Evolutionary conservation across 2,113 vertebrate genomes (phyloP), one percentile per base, ranked within the genome.

Genomic region (Lethenteron reissneri): DNA sequence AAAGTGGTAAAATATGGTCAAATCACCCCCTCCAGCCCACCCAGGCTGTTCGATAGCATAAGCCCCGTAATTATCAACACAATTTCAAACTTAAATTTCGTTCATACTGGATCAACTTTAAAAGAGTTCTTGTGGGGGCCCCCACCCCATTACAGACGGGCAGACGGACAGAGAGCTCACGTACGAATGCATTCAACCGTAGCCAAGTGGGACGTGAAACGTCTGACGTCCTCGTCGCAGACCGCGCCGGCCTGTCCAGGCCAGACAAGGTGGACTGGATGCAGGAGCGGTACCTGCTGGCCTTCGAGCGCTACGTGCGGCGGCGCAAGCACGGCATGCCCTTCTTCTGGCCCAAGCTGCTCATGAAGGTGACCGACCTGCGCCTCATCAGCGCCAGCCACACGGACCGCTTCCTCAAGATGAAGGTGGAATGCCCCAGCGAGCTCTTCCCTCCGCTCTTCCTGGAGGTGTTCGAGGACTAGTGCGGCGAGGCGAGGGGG

Each of bases 271-370:
- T 89, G 25, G 86, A 89, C 80, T 86, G 87, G 80, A 87, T 86
- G 81, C 87, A 89, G 82, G 86, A 89, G 84, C 85, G 82, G 1
- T 89, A 86, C 79, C 85, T 89, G 79, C 83, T 88, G 81, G 86
- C 86, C 69, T 88, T 89, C 25, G 86, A 89, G 83, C 86, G 88
- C 84, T 89, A 89, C 79, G 86, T 89, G 81, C 88, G 87, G 82
- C 84, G 88, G 79, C 86, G 85, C 81, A 88, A 88, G 86, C 86
- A 88, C 85, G 88, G 85, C 87, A 88, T 89, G 84, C 86, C 85
- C 78, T 85, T 87, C 83, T 86, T 86, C 82, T 85, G 84, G 84
- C 84, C 84, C 80, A 85, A 86, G 81, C 84, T 86, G 81, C 82
- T 86, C 78, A 86, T 86, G 84, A 86, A 85, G 82, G 83, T 85